Base-by-base conservation (phyloP, 2,888 invertebrate species). In the Leptarthrus brevirostris region DNA sequence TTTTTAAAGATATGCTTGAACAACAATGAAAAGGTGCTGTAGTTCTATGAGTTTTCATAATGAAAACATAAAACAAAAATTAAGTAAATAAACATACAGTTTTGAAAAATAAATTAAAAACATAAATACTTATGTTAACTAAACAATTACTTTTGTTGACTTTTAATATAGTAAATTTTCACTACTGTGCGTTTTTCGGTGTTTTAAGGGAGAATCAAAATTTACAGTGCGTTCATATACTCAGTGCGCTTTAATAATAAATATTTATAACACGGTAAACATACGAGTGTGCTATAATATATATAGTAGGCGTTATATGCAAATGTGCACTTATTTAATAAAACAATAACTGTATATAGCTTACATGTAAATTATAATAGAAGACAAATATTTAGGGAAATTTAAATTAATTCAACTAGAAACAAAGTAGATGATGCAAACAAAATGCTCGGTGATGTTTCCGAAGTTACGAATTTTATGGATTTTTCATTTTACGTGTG, bases 211-310 rank as follows among this genome's bases (percentile, higher is more conserved):
- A 49, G 47, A 30, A 66, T 26, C 24, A 66, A 66, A 26, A 24
- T 47, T 47, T 66, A 66, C 47, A 66, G 66, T 66, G 66, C 66
- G 66, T 66, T 66, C 44, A 47, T 8, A 49, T 66, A 47, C 16
- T 47, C 26, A 26, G 49, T 66, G 49, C 49, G 66, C 26, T 66
- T 47, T 49, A 66, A 47, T 66, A 49, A 66, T 66, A 26, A 66
- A 26, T 47, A 47, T 47, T 47, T 22, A 49, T 66, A 66, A 66
- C 49, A 66, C 66, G 66, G 30, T 66, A 47, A 66, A 66, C 66
- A 66, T 70, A 70, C 70, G 70, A 70, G 70, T 70, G 70, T 70
- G 70, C 70, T 70, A 52, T 66, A 61, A 61, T 69, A 52, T 70
- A 30, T 30, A 30, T 30, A 30, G 4, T 30, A 70, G 52, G 52